Base-by-base conservation (phyloP, 2,797 vertebrate species). In the Parauchenoglanis ngamensis region DNA sequence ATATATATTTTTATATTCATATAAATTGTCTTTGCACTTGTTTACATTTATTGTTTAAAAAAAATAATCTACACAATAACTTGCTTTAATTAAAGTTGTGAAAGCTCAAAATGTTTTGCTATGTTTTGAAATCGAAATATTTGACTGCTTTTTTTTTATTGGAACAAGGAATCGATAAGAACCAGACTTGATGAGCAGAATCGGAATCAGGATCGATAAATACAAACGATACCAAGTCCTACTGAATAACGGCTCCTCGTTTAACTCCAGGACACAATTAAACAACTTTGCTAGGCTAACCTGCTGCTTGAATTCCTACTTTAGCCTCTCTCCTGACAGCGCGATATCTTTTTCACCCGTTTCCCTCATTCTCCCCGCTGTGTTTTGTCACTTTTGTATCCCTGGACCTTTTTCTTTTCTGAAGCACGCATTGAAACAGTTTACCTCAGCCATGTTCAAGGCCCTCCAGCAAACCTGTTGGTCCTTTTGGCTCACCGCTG, bases 321-420 rank as follows among this genome's bases (percentile, higher is more conserved):
- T 70, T 72, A 56, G 46, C 81, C 7, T 83, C 46, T 35, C 1
- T 31, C 11, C 44, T 40, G 11, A 52, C 17, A 11, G 63, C 17
- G 17, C 5, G 0, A 3, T n/a, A n/a, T 28, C 2, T 82, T 49
- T 82, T 10, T 28, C 15, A 31, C 17, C 25, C 3, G 3, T 82
- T 28, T 82, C 80, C n/a, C 2, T 35, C 19, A 0, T 44, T 46
- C 8, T 68, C 10, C 82, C 82, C 35, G 68, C 83, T 84, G 67
- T 65, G 76, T 63, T 87, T 77, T 81, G 79, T 91, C 86, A 89
- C 88, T 90, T 87, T 70, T 67, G 49, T 88, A 54, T 57, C 83
- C 63, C 52, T 23, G 77, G 49, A 79, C 54, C 61, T 76, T 79
- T 85, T 76, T 80, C 61, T 44, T 59, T 65, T 40, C 54, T 25